Percentiles rank a stretch among this genome's conserved stretches.
Conservation (phyloP, 2,113 vertebrate genomes). For the Ancistrus triradiatus region DNA sequence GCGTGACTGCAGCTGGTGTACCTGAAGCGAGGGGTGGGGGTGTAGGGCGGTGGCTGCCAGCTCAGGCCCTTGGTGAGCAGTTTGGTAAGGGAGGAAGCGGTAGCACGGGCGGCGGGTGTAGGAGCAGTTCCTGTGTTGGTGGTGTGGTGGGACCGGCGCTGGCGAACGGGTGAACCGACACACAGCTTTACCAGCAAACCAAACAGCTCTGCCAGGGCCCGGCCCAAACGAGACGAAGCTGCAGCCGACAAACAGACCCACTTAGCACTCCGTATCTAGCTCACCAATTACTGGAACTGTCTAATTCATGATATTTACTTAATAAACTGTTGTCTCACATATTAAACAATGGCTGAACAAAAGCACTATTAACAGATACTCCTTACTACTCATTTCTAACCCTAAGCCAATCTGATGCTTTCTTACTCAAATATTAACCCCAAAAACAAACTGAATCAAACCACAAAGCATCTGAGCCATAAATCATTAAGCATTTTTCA, state of each 20-base stretch:
- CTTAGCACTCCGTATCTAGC: too few relatives aligned
- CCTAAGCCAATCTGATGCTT: too few relatives aligned
- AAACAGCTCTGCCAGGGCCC: constrained; percentile 88
- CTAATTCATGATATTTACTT: too few relatives aligned
- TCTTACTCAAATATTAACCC: too few relatives aligned
- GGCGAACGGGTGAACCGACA: constrained; percentile 88
- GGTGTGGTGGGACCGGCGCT: constrained; percentile 86
- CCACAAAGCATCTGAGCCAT: too few relatives aligned
- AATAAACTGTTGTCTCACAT: too few relatives aligned
- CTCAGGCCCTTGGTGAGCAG: constrained; percentile 89
- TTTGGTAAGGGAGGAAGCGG: constrained; percentile 87
- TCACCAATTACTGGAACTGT: background rate
- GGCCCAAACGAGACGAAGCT: constrained; percentile 86
- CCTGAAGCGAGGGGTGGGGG: constrained; percentile 91
- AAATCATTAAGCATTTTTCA: too few relatives aligned
- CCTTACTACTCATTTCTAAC: too few relatives aligned
- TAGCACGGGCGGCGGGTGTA: constrained; percentile 85
- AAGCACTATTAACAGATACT: too few relatives aligned
- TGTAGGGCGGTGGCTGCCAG: constrained; percentile 90
- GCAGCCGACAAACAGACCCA: constrained; percentile 14
- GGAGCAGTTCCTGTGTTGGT: constrained; percentile 87
- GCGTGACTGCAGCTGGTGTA: constrained; percentile 39
- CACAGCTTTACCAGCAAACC: constrained; percentile 89
- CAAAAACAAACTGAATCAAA: background rate
- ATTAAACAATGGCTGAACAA: too few relatives aligned